Evolutionary conservation across 2,797 vertebrate genomes (phyloP).

Genomic region (Sparidentex hasta): DNA sequence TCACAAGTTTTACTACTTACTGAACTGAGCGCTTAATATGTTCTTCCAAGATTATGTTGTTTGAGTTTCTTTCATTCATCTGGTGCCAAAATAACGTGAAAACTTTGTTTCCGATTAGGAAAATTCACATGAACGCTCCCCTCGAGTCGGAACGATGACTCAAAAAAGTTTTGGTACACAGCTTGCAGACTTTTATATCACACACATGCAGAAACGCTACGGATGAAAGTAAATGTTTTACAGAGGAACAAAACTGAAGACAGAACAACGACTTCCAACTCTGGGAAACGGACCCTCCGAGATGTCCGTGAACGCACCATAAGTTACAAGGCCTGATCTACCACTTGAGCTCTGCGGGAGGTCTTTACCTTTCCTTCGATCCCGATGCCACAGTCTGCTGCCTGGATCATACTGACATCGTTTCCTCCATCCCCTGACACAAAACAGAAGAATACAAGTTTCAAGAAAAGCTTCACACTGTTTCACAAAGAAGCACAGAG

Average conservation of each 20-base stretch:
- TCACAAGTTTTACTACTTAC: background rate
- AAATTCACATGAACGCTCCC: too few species aligned
- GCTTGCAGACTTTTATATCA: too few species aligned
- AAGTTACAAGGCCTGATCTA: background rate
- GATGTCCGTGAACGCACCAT: too few species aligned
- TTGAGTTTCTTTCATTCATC: background rate
- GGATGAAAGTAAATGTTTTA: too few species aligned
- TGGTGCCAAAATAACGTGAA: too few species aligned
- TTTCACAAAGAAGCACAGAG: background rate
- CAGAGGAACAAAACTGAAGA: too few species aligned
- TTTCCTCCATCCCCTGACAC: conserved; percentile 96
- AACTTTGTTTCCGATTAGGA: too few species aligned
- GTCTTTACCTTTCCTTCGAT: conserved; percentile 87
- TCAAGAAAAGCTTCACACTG: background rate
- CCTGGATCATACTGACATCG: conserved; percentile 99
- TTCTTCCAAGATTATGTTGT: background rate
- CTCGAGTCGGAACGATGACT: too few species aligned
- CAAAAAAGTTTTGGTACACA: too few species aligned
- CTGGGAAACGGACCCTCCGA: too few species aligned
- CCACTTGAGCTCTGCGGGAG: background rate
- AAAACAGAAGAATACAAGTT: conserved; percentile 11
- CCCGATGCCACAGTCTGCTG: conserved; percentile 88
- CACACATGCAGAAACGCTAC: too few species aligned
- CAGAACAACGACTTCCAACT: too few species aligned
- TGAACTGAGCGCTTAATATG: background rate